These are phyloP conservation scores for Ciconia maguari DNA, from an alignment of 2,113 vertebrate genomes.

Conservation along the genomic window DNA sequence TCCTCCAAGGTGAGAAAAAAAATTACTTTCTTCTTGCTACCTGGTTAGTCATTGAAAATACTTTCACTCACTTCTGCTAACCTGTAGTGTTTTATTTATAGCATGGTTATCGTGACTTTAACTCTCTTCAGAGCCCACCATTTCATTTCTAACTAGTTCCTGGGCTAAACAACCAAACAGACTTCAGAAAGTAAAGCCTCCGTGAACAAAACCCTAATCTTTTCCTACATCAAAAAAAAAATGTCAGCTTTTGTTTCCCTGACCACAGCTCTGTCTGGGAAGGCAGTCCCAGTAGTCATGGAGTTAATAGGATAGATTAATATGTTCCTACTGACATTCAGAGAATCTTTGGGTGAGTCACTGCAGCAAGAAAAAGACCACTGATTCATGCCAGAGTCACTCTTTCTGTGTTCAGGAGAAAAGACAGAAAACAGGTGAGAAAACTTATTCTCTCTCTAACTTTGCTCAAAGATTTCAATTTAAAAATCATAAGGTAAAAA, in stretches of 20 bases:
- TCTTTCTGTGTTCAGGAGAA: not conserved
- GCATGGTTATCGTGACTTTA: not conserved
- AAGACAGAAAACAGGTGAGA: not conserved
- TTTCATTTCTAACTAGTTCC: not conserved
- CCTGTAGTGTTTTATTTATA: not conserved
- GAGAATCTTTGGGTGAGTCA: not conserved
- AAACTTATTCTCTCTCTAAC: not conserved
- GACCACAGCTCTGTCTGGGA: not conserved
- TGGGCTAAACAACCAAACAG: not conserved
- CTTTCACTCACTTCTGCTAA: not conserved
- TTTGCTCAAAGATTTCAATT: not conserved
- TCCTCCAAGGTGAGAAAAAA: not conserved
- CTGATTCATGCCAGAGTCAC: not conserved
- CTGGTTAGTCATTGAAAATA: not conserved
- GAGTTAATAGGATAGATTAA: not conserved
- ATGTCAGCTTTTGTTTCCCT: not conserved
- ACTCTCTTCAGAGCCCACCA: not conserved
- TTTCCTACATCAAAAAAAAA: not conserved
- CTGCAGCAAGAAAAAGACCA: not conserved
- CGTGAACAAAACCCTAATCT: not conserved
- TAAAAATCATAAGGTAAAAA: not conserved
- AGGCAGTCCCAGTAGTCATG: not conserved
- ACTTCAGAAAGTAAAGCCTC: not conserved
- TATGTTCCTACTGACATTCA: not conserved
- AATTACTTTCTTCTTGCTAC: not conserved